Base-by-base conservation (phyloP, 2,888 invertebrate species). In the Eupithecia subfuscata region DNA sequence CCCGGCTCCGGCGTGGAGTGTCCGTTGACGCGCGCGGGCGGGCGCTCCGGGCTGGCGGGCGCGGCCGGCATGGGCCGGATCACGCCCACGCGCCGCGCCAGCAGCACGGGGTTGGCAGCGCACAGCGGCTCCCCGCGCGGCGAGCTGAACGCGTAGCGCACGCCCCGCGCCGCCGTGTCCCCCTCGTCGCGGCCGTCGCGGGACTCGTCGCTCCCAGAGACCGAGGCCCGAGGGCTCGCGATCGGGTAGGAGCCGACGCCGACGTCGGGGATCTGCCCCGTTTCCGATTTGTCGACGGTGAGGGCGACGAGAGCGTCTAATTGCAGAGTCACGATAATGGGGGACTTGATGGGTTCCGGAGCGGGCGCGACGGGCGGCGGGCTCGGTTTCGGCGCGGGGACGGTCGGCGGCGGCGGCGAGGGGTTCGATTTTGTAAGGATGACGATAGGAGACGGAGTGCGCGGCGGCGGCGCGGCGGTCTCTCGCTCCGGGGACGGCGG, bases 121-220 rank as follows among this genome's bases (percentile, higher is more conserved):
- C 90, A 87, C 68, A 92, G 87, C 76, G 92, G 90, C 18, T 87
- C 90, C 34, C 74, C 84, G 64, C 87, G 86, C 60, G 90, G 90
- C 48, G 92, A 16, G 22, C 25, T 14, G 85, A 96, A 96, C 75
- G 95, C 94, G 86, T 95, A 97, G 78, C 96, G 96, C 83, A 96
- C 95, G 64, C 85, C 88, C 80, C 94, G 95, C 68, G 91, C 81
- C 14, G 30, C 48, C 85, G n/a, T 2, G 7, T 85, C 48, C 75
- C 68, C 18, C 85, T 74, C 22, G 85, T 64, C 74, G 86, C 89
- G 40, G 82, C 73, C 22, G 85, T 64, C 74, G 86, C 89, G 40
- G 82, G 7, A 80, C 71, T 89, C 87, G 75, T 81, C 71, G 52
- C 92, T 85, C 84, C 80, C 88, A 84, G 79, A n/a, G 8, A 48